phyloP scores from a whole-genome alignment of 1,140 invertebrate species.

The Chymomyza costata region DNA sequence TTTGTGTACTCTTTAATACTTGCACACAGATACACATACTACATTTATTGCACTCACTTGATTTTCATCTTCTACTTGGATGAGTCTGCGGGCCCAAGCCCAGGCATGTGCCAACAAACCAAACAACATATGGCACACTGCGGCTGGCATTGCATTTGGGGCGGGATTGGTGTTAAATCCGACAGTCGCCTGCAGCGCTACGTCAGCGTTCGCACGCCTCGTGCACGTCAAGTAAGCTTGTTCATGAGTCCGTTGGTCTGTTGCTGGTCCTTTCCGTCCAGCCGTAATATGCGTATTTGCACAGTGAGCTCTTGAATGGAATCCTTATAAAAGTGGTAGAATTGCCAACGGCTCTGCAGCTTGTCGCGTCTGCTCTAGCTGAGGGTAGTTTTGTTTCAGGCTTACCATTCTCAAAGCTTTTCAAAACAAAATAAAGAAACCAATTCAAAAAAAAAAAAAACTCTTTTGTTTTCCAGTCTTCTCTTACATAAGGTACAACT shows the following conservation, averaged over 20 bases:
- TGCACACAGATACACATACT: no score
- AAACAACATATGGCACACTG: no score
- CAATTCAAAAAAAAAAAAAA: no score
- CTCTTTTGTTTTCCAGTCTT: no score
- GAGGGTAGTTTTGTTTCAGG: conserved; percentile 58
- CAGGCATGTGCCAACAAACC: no score
- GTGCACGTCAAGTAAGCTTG: no score
- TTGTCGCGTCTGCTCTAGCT: conserved; percentile 15
- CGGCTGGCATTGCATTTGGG: conserved; percentile 16
- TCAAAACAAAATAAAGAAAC: no score
- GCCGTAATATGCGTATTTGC: conserved; percentile 25
- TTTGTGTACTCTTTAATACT: conserved; percentile 26
- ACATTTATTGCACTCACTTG: conserved; percentile 58
- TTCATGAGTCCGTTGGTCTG: no score
- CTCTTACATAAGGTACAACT: no score
- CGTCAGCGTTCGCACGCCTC: no score
- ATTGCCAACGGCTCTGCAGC: conserved; percentile 42
- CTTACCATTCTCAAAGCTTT: no score
- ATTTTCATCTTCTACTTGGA: conserved; percentile 45
- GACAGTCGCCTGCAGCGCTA: conserved; percentile 33
- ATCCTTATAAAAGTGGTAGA: conserved; percentile 71
- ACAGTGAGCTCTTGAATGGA: conserved; percentile 50
- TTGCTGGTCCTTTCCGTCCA: background rate
- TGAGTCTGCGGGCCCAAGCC: background rate
- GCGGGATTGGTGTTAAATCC: conserved; percentile 2